Percentiles rank a stretch among this genome's conserved stretches.
Conservation (phyloP, 2,888 invertebrate species). For the Drosophila neoperkinsi region DNA sequence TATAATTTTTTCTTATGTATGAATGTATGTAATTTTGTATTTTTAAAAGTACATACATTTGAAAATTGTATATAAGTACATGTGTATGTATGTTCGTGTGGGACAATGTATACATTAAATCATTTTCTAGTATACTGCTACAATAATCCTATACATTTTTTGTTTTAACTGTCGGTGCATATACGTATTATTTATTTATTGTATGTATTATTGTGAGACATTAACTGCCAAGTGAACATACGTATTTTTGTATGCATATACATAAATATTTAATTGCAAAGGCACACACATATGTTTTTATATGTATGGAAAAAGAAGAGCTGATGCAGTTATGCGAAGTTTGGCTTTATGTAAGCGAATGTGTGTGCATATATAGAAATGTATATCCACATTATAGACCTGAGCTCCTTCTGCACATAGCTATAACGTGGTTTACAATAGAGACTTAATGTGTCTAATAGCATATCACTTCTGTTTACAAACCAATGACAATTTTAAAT, state of each 20-base stretch:
- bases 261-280: not conserved
- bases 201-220: not conserved
- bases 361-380: not conserved
- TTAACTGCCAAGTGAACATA: not conserved
- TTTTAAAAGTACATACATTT: not conserved
- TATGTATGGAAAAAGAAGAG: not conserved
- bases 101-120: not conserved
- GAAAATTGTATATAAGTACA: not conserved
- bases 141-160: not conserved
- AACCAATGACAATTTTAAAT: not conserved
- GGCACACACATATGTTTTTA: not conserved
- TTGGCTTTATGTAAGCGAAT: not conserved
- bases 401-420: not conserved
- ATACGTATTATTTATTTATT: no score
- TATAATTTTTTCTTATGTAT: constrained; percentile 16
- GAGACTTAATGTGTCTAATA: not conserved
- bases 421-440: not conserved
- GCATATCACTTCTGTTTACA: not conserved
- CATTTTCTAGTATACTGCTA: not conserved
- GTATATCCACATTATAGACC: not conserved
- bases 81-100: not conserved
- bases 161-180: no score
- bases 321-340: not conserved
- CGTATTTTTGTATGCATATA: not conserved
- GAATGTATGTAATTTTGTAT: not conserved